These are phyloP conservation scores for Arion vulgaris DNA, from an alignment of 1,140 invertebrate species.

Conservation along the genomic window DNA sequence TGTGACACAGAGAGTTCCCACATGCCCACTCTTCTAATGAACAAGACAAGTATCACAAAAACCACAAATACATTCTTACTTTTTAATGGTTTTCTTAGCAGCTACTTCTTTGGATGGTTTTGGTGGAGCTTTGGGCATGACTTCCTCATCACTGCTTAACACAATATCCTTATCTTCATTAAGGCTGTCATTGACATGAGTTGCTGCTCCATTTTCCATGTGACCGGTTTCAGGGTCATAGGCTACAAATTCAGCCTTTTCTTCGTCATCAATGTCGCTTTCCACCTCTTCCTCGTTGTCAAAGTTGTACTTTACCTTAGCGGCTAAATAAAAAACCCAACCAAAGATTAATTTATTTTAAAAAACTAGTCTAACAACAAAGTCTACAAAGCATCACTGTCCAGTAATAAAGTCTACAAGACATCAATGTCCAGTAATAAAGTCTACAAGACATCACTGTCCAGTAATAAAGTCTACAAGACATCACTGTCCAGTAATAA, in stretches of 20 bases:
- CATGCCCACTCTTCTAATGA: no score
- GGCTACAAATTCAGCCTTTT: not conserved
- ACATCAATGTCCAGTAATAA: no score
- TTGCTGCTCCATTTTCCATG: slow-evolving; percentile 6
- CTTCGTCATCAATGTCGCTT: slow-evolving; percentile 38
- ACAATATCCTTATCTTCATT: slow-evolving; percentile 4
- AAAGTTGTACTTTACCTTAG: slow-evolving; percentile 53
- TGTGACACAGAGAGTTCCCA: no score
- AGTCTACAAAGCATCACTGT: no score
- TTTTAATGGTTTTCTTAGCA: not conserved
- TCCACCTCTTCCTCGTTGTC: slow-evolving; percentile 49
- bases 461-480: no score
- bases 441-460: no score
- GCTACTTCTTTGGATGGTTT: not conserved
- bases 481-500: no score
- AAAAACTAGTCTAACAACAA: no score
- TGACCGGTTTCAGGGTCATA: slow-evolving; percentile 18
- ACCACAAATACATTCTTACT: not conserved
- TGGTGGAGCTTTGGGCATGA: slow-evolving; percentile 25
- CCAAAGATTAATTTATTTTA: no score
- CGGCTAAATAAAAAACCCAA: slow-evolving; percentile 46
- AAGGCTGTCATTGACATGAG: not conserved
- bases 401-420: no score
- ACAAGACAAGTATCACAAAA: no score
- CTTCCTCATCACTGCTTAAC: slow-evolving; percentile 25